Conservation (phyloP, 2,113 vertebrate genomes). For the Osmerus eperlanus region DNA sequence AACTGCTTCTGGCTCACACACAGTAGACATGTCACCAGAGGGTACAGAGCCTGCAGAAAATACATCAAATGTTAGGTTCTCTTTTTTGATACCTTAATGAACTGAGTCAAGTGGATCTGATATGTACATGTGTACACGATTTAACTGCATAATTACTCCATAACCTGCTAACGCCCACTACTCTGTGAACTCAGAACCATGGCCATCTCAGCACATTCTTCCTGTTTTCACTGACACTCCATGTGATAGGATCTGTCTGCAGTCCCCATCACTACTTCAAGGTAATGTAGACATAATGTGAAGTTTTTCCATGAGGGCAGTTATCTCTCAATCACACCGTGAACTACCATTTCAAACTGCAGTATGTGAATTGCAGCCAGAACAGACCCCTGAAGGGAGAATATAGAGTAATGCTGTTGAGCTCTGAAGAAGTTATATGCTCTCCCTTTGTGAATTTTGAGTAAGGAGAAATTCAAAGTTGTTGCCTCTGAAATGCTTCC, state of each 20-base stretch:
- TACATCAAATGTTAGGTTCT: neutral
- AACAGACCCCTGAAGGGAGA: neutral
- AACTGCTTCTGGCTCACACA: constrained; percentile 98
- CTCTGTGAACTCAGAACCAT: neutral
- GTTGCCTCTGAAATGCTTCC: constrained; percentile 37
- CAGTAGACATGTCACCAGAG: constrained; percentile 93
- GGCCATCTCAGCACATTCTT: constrained; percentile 10
- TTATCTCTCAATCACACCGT: constrained; percentile 26
- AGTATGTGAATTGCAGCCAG: neutral
- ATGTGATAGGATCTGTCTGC: constrained; percentile 9
- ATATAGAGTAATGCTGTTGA: neutral
- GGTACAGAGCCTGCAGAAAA: constrained; percentile 80
- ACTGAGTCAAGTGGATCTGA: neutral
- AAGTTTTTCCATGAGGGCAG: constrained; percentile 15
- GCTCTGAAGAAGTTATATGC: neutral
- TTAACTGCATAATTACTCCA: neutral
- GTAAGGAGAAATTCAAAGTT: constrained; percentile 10
- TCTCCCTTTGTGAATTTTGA: constrained; percentile 35
- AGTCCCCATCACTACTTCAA: constrained; percentile 14
- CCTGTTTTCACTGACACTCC: constrained; percentile 16
- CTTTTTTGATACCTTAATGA: neutral
- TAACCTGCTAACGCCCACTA: neutral
- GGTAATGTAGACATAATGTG: constrained; percentile 9
- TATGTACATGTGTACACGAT: neutral
- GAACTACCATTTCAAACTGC: neutral